Evolutionary conservation across 2,797 vertebrate species (phyloP), one percentile per base, ranked within the genome.

Genomic region (Coccyzus lansbergi): DNA sequence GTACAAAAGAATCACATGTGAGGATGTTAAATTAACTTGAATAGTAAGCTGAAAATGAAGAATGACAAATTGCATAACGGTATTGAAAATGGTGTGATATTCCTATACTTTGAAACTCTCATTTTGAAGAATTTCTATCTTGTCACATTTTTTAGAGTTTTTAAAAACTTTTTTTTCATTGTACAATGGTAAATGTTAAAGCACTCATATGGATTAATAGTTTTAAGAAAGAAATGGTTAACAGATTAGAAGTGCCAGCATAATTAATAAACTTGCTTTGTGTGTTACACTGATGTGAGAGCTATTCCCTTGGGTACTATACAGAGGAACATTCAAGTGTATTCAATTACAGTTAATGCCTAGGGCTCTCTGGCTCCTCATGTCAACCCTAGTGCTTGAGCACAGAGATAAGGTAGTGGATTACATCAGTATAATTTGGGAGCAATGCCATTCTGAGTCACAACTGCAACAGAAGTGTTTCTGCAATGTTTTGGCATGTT

Each of bases 241-340:
- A 15, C 24, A 31, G 7, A 31, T 65, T 64, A 44, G 12, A 70
- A 86, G 19, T 67, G n/a, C 7, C 10, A 53, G 17, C 10, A 7
- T 59, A 51, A 60, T 70, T 51, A 80, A 71, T 58, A 71, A 63
- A 65, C 59, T 28, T 77, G 8, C 15, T 87, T 56, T 25, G 7
- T 25, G 7, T 36, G 6, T 14, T 65, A 33, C 8, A 31, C 6
- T 56, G 25, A 40, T 69, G 8, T 42, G 40, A 58, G 44, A 83
- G 21, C 18, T 56, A 24, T 31, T 94, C 19, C 25, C 48, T 33
- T 51, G n/a, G 34, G 19, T 60, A 60, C 49, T 64, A 34, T 33
- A 28, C 12, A 64, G 16, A 7, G 1, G 2, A 74, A 78, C 0
- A 1, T 60, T 52, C 4, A 52, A 68, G 29, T 24, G 49, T 60